phyloP scores from a whole-genome alignment of 2,888 invertebrate species.

The Apamea sordens region DNA sequence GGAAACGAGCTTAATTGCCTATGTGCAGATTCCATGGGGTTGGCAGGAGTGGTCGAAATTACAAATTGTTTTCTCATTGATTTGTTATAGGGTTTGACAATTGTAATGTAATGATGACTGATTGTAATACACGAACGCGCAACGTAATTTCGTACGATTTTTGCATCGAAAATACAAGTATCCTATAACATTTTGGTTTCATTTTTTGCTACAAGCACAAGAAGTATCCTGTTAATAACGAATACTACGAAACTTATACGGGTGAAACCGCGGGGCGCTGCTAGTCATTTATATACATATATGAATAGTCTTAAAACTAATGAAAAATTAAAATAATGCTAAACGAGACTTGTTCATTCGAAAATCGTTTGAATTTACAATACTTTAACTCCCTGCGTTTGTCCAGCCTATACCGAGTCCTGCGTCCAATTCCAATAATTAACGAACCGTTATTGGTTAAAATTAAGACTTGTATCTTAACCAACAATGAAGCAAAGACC shows the following conservation, averaged over 20 bases:
- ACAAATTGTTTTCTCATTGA: constrained; percentile 51
- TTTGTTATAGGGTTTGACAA: constrained; percentile 10
- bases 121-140: not conserved
- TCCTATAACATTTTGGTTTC: not conserved
- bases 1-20: constrained; percentile 65
- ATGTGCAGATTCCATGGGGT: constrained; percentile 61
- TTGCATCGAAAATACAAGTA: not conserved
- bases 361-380: not conserved
- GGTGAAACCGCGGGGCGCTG: too few species aligned
- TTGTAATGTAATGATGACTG: not conserved
- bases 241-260: too few species aligned
- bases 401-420: not conserved
- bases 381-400: not conserved
- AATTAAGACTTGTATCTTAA: too few species aligned
- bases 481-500: too few species aligned
- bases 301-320: not conserved
- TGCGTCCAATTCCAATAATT: too few species aligned
- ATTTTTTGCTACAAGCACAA: not conserved
- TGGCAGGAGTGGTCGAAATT: constrained; percentile 1
- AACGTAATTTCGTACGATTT: too few species aligned
- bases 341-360: not conserved
- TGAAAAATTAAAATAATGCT: not conserved
- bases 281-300: too few species aligned
- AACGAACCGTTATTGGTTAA: too few species aligned
- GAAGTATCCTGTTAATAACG: not conserved